Evolutionary conservation across 2,113 vertebrate species (phyloP), one percentile per base, ranked within the genome.

Genomic region (Lynx canadensis): DNA sequence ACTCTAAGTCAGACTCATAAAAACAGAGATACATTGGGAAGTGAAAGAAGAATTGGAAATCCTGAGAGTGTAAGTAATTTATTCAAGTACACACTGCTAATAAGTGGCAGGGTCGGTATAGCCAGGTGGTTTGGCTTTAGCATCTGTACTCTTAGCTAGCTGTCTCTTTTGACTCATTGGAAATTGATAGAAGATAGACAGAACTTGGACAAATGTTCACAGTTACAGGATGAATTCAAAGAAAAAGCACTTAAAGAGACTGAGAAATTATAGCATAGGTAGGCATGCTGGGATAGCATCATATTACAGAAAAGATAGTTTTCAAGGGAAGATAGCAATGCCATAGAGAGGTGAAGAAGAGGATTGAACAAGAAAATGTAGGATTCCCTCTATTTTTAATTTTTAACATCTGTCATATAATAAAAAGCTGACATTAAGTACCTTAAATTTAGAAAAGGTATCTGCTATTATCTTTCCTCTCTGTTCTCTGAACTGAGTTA

Each of bases 401-500:
- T 89, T 36, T 84, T 85, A 94, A 80, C 16, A 87, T 66, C 45
- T 41, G 4, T 41, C 76, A 25, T n/a, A 83, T 16, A 89, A 85
- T 25, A 7, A 55, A 74, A 79, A 88, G 21, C 4, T 69, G 45
- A 78, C 29, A 79, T 36, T 38, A 57, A 21, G 5, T 45, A 31
- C 19, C 60, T 90, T 55, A 31, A 45, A 60, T 81, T 71, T 95
- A 87, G 57, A 73, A 81, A 97, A 73, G 23, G 4, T 36, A 18
- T 78, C 79, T 71, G 21, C 63, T 87, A 57, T 45, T 45, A 38
- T 48, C 50, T 36, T 68, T 89, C 36, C 31, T 60, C 31, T n/a
- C 50, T 23, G n/a, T 65, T 84, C 50, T 94, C 57, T 65, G 25
- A 87, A 29, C 3, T 60, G 69, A 82, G 85, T 23, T n/a, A 69